Base-by-base conservation (phyloP, 2,113 vertebrate genomes). In the Porphyrio hochstetteri region DNA sequence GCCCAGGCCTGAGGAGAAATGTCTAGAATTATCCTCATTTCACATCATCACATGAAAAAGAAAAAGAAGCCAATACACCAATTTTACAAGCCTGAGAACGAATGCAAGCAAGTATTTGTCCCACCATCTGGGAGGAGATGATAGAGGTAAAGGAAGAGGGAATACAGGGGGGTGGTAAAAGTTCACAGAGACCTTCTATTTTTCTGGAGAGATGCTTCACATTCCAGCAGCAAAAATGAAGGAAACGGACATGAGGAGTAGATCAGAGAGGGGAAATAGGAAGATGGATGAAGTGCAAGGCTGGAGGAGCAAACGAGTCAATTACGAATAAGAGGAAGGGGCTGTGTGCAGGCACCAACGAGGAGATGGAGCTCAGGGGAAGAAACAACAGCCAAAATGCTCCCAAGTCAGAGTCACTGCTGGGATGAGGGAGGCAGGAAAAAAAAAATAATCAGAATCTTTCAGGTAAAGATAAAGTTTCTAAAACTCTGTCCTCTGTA, bases 211-310 rank as follows among this genome's bases (percentile, higher is more conserved):
- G 86, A 96, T 92, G 88, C 76, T 96, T 93, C 91, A 92, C 88
- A 94, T 94, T 96, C 90, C 90, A 92, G 64, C 85, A 96, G 88
- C 72, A 95, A 92, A 95, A 96, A 77, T 56, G 82, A 91, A 96
- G 92, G 92, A 94, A 96, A 60, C 1, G 11, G 88, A 93, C 86
- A 88, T 94, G 92, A 96, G 95, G 91, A 92, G 84, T 56, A 93
- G 72, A 94, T 93, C 92, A 96, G 92, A 92, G 85, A 95, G 71
- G 86, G 92, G 90, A 96, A 97, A 78, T 76, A 92, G 88, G 71
- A 93, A 95, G 96, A 96, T 81, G 86, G 82, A 96, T 97, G 95
- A 97, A 96, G 94, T 97, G 95, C 72, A 95, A 94, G 64, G 79
- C 92, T 96, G 80, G 95, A 96, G 69, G 90, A 96, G 86, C 93